Evolutionary conservation across 2,888 invertebrate species (phyloP), one percentile per base, ranked within the genome.

Genomic region (Danaus chrysippus): DNA sequence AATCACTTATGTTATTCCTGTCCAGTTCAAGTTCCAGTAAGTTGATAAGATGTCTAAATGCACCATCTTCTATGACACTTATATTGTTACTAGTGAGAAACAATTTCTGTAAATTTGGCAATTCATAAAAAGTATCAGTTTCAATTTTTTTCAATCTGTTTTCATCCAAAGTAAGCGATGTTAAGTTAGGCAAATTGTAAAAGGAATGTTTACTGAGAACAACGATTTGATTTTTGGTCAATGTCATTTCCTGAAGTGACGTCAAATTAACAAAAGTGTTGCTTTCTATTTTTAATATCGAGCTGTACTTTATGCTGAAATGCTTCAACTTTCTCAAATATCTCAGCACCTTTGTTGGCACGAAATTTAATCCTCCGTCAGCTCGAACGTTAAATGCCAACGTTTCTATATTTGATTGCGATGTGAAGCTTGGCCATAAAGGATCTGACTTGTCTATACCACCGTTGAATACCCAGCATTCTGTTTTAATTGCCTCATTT

Each of bases 31-130:
- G 85, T 70, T 95, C 95, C 59, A 94, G 91, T 66, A 98, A 90
- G 73, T 95, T 94, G 8, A 93, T 92, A 75, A 96, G 90, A 73
- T 94, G 93, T 73, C 92, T 92, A 76, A 96, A 97, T 12, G 98
- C 95, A 68, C 95, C 95, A 63, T 97, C 96, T 72, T 98, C 98
- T 65, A 98, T 92, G 42, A 93, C 92, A 71, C 94, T 95, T 69
- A 99, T 92, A 74, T 95, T 95, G 86, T 99, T 99, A 79, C 94
- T 95, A 77, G 97, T 96, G 61, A 99, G 91, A 75, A 94, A 94
- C 60, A 99, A 92, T 71, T 95, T 94, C 71, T 94, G 93, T 71
- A 96, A 85, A 19, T 92, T 88, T 0, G 96, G 96, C 63, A 96
- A 81, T 76, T 94, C 94, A 58, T 94, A 93, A 83, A 97, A 96